Conservation (phyloP, 35 echinoderm and acorn worm species). For the Eucidaris tribuloides region DNA sequence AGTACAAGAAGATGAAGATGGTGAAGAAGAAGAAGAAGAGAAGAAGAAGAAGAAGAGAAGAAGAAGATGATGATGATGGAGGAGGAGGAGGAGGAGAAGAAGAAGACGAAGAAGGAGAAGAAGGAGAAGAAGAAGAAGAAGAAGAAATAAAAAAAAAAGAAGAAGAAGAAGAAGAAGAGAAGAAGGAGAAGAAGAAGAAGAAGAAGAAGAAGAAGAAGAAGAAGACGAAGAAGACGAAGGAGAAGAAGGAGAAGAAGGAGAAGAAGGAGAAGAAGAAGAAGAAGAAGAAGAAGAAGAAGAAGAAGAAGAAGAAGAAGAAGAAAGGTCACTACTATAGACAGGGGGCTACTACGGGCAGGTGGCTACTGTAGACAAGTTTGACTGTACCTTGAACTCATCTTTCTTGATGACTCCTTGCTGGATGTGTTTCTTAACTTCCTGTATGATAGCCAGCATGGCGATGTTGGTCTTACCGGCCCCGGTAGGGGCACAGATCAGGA, state of each 20-base stretch:
- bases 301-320: too few species aligned
- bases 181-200: too few species aligned
- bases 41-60: neutral
- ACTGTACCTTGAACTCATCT: conserved; percentile 92
- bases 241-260: too few species aligned
- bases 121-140: neutral
- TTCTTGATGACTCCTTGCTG: conserved; percentile 96
- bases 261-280: too few species aligned
- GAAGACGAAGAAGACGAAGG: too few species aligned
- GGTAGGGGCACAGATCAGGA: conserved; percentile 90
- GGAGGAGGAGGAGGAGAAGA: neutral
- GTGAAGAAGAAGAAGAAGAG: neutral
- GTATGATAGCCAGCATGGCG: conserved; percentile 92
- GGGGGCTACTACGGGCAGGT: too few species aligned
- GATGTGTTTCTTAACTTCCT: conserved; percentile 83
- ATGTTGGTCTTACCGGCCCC: conserved; percentile 98
- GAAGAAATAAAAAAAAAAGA: neutral
- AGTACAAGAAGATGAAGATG: neutral
- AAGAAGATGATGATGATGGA: neutral
- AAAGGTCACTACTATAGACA: too few species aligned
- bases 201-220: too few species aligned
- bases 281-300: too few species aligned
- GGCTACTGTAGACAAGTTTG: too few species aligned
- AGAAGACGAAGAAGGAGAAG: too few species aligned
- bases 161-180: too few species aligned